Conservation (phyloP, 37 sponge, comb jelly and placozoan genomes). For the Mnemiopsis leidyi region DNA sequence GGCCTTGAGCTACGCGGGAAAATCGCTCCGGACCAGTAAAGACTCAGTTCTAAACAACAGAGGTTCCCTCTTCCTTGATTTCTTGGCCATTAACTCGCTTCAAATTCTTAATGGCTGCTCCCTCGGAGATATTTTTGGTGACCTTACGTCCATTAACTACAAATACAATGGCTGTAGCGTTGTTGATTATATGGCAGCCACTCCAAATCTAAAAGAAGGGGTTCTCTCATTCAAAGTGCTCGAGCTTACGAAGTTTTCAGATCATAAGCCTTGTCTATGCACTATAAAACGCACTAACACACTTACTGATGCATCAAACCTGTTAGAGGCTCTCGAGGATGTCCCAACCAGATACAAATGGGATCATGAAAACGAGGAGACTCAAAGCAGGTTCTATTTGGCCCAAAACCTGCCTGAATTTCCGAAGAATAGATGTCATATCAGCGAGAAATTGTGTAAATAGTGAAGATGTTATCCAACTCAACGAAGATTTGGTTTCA, state of each 20-base stretch:
- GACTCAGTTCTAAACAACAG: background rate
- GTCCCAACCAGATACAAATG: constrained; percentile 8
- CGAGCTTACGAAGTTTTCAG: background rate
- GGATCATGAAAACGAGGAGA: background rate
- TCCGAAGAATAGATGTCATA: background rate
- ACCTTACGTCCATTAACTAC: background rate
- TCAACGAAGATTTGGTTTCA: background rate
- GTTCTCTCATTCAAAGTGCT: background rate
- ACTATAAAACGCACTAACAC: background rate
- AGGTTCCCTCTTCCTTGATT: background rate
- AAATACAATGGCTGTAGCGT: constrained; percentile 17
- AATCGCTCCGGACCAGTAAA: background rate
- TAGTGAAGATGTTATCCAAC: background rate
- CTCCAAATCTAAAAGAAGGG: background rate
- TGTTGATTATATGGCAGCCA: background rate
- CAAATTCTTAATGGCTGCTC: constrained; percentile 8
- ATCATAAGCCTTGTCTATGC: background rate
- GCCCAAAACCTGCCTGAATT: background rate
- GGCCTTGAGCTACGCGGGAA: background rate
- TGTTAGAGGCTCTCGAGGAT: constrained; percentile 4
- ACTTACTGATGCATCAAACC: background rate
- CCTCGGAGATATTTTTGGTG: background rate
- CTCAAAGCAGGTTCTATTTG: background rate
- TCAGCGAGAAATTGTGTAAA: background rate
- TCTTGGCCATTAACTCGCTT: background rate